Evolutionary conservation across 2,888 invertebrate genomes (phyloP).

Genomic region (Idaea biselata): DNA sequence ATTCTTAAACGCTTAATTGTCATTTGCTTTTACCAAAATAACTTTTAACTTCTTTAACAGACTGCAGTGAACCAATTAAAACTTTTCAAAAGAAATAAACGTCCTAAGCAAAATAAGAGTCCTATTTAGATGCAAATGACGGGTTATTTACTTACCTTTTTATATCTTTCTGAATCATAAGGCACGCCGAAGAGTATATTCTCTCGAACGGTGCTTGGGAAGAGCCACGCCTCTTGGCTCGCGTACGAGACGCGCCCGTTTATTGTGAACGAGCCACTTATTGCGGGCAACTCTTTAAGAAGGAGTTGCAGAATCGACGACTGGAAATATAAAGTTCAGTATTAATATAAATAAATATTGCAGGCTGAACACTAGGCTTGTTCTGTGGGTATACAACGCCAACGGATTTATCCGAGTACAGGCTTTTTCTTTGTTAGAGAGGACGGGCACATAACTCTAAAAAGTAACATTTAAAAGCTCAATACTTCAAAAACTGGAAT

Average conservation of each 20-base stretch:
- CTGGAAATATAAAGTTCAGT: conserved; percentile 45
- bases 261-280: conserved; percentile 82
- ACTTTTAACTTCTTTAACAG: not conserved
- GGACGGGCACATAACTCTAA: too few relatives aligned
- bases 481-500: too few relatives aligned
- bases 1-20: not conserved
- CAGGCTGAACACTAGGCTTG: not conserved
- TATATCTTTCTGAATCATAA: conserved; percentile 82
- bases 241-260: conserved; percentile 86
- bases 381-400: too few relatives aligned
- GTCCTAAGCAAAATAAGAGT: conserved; percentile 2
- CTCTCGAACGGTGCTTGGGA: conserved; percentile 87
- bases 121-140: conserved; percentile 12
- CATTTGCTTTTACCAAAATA: not conserved
- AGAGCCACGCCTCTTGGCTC: conserved; percentile 93
- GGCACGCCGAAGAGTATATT: conserved; percentile 92
- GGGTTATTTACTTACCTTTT: conserved; percentile 50
- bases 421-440: too few relatives aligned
- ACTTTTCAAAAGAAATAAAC: not conserved
- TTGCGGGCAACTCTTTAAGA: conserved; percentile 85
- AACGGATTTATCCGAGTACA: too few relatives aligned
- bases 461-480: too few relatives aligned
- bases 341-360: not conserved
- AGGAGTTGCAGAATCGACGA: conserved; percentile 85
- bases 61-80: not conserved